Conservation (phyloP, 2,888 invertebrate species). For the Parthenolecanium corni region DNA sequence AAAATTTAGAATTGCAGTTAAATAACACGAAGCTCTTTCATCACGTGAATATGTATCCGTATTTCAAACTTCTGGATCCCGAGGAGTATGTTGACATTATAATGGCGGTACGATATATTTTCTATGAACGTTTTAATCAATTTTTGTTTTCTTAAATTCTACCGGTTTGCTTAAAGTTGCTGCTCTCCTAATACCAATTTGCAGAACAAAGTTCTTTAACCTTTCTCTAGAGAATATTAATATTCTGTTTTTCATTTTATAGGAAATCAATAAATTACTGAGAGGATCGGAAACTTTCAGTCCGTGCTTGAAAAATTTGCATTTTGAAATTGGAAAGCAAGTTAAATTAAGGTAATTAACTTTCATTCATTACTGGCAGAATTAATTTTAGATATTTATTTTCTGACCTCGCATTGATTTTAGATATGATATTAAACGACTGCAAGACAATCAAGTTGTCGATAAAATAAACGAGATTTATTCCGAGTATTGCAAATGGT, state of each 20-base stretch:
- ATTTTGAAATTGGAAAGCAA: conserved; percentile 54
- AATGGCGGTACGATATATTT: conserved; percentile 41
- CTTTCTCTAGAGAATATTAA: not conserved
- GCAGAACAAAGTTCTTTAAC: not conserved
- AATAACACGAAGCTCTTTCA: conserved; percentile 44
- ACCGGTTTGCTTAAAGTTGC: no score
- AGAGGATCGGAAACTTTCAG: conserved; percentile 71
- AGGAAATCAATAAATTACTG: conserved; percentile 57
- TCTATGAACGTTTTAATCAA: not conserved
- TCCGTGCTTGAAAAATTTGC: conserved; percentile 52
- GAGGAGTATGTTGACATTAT: conserved; percentile 42
- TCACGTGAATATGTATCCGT: conserved; percentile 57
- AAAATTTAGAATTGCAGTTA: conserved; percentile 49
- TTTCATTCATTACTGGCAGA: not conserved
- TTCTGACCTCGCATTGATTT: conserved; percentile 2
- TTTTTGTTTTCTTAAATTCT: not conserved
- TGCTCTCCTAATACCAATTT: no score
- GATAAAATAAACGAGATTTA: conserved; percentile 54
- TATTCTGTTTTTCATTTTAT: conserved; percentile 37
- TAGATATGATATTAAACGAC: conserved; percentile 47
- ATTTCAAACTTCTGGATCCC: conserved; percentile 49
- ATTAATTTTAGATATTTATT: not conserved
- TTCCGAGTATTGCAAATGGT: conserved; percentile 53
- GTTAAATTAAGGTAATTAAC: conserved; percentile 48
- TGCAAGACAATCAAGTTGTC: conserved; percentile 52